Base-by-base conservation (phyloP, 2,888 invertebrate species). In the Caenorhabditis afra region DNA sequence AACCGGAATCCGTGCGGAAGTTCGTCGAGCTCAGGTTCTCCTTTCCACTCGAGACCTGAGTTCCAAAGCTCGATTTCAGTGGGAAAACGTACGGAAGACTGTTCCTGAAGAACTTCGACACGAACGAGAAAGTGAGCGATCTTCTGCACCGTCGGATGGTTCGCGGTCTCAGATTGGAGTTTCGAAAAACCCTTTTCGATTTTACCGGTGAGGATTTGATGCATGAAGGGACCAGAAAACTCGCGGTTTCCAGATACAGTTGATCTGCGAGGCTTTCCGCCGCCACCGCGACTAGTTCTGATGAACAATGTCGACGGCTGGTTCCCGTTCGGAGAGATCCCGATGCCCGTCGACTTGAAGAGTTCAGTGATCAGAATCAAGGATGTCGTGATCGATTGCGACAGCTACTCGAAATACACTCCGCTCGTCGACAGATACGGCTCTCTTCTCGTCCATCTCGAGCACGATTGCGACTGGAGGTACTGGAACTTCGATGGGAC, bases 401-500 rank as follows among this genome's bases (percentile, higher is more conserved):
- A 29, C 29, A 3, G 29, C 3, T 29, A 29, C 29, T 29, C 29
- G 11, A 64, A 64, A 44, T 14, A 18, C 1, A 11, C 29, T 7
- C 7, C 35, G 11, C 41, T 66, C n/a, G 18, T 67, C 49, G 57
- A 67, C 37, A 37, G 16, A 23, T 67, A 23, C 10, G 67, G 67
- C 37, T 67, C 67, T 14, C 49, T 67, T 22, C 57, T 49, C 10
- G 57, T 67, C n/a, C 16, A 23, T 47, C 45, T 67, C 5, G 50
- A 67, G 37, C 39, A 37, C 22, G 8, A 12, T 1, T 67, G 67
- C 16, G 10, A 39, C 8, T 67, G 67, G 67, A 67, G 47, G 49
- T 67, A 67, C 12, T 67, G 67, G 67, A 67, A 67, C 57, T 67
- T 67, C 18, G 58, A 67, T 50, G 29, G 47, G 5, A 22, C 47